Base-by-base conservation (phyloP, 2,113 vertebrate genomes). In the Istiophorus platypterus region DNA sequence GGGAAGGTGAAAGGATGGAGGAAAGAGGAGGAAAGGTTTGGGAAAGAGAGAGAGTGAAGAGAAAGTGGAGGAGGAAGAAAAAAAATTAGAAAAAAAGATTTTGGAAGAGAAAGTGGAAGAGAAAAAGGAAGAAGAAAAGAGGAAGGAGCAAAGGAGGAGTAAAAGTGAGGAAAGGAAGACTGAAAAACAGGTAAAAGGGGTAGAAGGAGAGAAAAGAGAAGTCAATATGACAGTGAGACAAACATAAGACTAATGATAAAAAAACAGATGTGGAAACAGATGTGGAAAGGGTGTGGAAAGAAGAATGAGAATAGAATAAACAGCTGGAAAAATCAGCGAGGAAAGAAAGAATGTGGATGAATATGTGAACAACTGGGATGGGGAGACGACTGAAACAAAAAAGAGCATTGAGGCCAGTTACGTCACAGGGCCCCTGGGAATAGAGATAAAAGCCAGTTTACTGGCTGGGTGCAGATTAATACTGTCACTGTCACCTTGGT, bases 371-470 rank as follows among this genome's bases (percentile, higher is more conserved):
- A 71, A 74, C 80, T 68, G 39, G 83, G 65, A 26, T 29, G 29
- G 27, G 77, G 54, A 77, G 69, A 41, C 4, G 20, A 59, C 34
- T 61, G 54, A 62, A 54, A 51, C 26, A 7, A 24, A 37, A 14
- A 12, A 67, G 47, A 73, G 56, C 20, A 22, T 34, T 47, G 56
- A 76, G 66, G 41, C 82, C 64, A 20, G 64, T 78, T 80, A 82
- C 42, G 6, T 81, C 82, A 84, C 79, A 45, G 70, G 14, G 18
- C 82, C 67, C 51, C 17, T 13, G 87, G 80, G 84, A 76, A 10
- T 4, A 13, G 31, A 78, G 87, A 91, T 87, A 59, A 87, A 89
- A 91, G 87, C 51, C 17, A 10, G 57, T 69, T 65, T 39, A 59
- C n/a, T n/a, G 14, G 34, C 74, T 39, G 22, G 74, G 51, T 67